Evolutionary conservation across 1,140 invertebrate genomes (phyloP), one percentile per base, ranked within the genome.

Genomic region (Laupala kohalensis): DNA sequence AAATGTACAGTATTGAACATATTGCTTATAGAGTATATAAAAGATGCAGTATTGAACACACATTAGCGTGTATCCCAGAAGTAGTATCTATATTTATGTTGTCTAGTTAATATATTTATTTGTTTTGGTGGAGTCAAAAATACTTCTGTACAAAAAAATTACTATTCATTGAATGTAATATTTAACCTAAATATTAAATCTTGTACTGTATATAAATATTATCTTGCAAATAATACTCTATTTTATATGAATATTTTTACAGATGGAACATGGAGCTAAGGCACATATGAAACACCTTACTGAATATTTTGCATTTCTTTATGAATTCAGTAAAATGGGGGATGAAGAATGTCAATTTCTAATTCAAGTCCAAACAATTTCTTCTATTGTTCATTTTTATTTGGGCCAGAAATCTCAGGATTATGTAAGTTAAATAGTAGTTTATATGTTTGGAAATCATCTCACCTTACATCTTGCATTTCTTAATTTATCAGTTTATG

Each of bases 271-370:
- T 78, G 91, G 91, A 30, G 93, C 93, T 6, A 91, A 93, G 75
- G 87, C 91, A 19, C 91, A 94, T 78, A 79, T 94, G 64, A 90
- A 93, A 74, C 92, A 96, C 79, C 82, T 97, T 64, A 93, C 92
- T 4, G 95, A 97, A 78, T 97, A 95, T 78, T 97, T 97, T 80
- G 89, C 89, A 15, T 89, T 97, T 77, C 81, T 97, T 69, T 91
- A 94, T 76, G 95, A 97, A 79, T 97, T 96, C 80, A 93, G 93
- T 75, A 93, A 95, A 79, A 93, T 96, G 91, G 95, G 95, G 1
- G 94, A 96, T 72, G 93, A 95, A 75, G 95, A 97, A 78, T 90
- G 90, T 25, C 84, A 91, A 76, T 96, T 96, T 80, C 82, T 97
- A 73, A 85, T 96, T 69, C 86, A 90, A 30, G 89, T 93, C 27